Evolutionary conservation across 2,888 invertebrate genomes (phyloP).

Genomic region (Lissocephala sabroskyi): DNA sequence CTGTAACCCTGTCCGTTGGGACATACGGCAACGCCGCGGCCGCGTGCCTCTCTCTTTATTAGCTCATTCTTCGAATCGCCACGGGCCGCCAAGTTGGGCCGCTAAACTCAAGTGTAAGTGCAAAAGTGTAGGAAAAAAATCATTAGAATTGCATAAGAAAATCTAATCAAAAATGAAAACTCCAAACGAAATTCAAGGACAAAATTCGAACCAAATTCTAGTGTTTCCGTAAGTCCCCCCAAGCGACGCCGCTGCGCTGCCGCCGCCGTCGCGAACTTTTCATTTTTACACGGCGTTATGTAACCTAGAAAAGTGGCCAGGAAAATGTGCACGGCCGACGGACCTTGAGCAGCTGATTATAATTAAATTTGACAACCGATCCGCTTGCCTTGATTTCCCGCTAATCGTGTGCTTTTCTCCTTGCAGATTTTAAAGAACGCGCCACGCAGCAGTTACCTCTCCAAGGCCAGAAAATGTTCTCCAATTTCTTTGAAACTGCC

Average conservation of each 20-base stretch:
- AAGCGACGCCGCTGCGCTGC: neutral
- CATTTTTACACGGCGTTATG: constrained; percentile 41
- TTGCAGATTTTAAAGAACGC: constrained; percentile 20
- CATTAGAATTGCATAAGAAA: too few species aligned
- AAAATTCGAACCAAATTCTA: too few species aligned
- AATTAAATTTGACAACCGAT: constrained; percentile 15
- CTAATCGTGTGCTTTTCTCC: neutral
- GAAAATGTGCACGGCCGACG: constrained; percentile 14
- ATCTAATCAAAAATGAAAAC: too few species aligned
- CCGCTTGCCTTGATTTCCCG: neutral
- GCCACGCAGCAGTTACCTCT: too few species aligned
- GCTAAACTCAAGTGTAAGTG: too few species aligned
- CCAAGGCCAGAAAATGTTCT: constrained; percentile 73
- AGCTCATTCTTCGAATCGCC: too few species aligned
- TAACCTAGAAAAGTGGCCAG: constrained; percentile 39
- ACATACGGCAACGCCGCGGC: too few species aligned
- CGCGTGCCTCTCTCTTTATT: too few species aligned
- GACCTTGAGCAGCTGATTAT: constrained; percentile 33
- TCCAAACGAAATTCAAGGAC: too few species aligned
- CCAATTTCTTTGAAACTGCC: constrained; percentile 77
- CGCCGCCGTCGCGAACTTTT: neutral
- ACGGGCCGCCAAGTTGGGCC: too few species aligned
- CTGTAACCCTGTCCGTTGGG: too few species aligned
- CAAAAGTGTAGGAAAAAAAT: too few species aligned
- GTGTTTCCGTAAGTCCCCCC: neutral